A percentile compares a stretch with the other conserved stretches of the same genome.
Conservation (phyloP, 2,888 invertebrate species). For the Cryptops parisi region DNA sequence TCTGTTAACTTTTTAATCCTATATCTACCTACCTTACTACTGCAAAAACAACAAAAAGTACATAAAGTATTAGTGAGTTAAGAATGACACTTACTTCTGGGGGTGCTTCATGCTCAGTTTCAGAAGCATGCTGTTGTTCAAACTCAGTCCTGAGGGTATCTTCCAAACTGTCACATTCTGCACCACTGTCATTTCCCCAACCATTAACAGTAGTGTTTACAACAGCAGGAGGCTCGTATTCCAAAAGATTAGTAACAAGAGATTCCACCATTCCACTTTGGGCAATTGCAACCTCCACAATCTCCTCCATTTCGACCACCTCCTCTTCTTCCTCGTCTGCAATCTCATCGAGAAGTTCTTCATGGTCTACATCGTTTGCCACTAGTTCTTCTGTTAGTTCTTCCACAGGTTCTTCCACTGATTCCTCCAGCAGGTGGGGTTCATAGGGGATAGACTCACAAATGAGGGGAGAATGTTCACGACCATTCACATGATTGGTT, state of each 20-base stretch:
- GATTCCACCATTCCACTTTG: no score
- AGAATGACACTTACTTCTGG: constrained; percentile 5
- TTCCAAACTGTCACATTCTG: constrained; percentile 9
- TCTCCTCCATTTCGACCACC: no score
- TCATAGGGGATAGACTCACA: no score
- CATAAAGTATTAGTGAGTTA: constrained; percentile 11
- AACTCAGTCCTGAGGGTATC: constrained; percentile 4
- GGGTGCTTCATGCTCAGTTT: neutral
- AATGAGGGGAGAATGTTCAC: neutral
- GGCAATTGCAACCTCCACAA: no score
- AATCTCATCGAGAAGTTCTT: no score
- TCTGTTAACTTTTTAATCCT: no score
- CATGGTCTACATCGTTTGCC: neutral
- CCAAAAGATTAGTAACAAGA: neutral
- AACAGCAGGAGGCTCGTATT: neutral
- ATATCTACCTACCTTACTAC: no score
- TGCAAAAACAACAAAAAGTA: no score
- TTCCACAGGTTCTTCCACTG: neutral
- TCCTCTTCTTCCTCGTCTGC: no score
- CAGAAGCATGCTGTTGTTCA: neutral
- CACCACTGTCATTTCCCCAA: constrained; percentile 7
- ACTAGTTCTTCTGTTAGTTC: neutral
- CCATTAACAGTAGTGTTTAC: neutral
- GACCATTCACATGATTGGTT: neutral
- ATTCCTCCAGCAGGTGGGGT: no score